A percentile compares a stretch with the other conserved stretches of the same genome.
phyloP scores from a whole-genome alignment of 2,113 vertebrate species.

The Alaudala cheleensis region DNA sequence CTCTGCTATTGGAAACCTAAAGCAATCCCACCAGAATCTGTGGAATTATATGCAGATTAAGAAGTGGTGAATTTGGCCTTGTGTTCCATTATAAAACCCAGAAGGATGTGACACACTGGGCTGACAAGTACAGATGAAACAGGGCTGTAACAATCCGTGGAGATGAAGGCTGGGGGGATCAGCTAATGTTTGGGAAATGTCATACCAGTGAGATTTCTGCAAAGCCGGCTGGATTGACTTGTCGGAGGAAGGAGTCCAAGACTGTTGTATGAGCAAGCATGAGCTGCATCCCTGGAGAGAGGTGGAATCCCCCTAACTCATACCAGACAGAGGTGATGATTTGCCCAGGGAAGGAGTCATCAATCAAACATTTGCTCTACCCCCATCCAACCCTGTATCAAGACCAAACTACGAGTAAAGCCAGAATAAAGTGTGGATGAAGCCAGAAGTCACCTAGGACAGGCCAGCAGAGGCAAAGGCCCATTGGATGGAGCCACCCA shows the following conservation, averaged over 20 bases:
- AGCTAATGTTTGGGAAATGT: conserved; percentile 38
- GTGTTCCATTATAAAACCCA: neutral
- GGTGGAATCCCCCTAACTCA: conserved; percentile 46
- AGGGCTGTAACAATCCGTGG: neutral
- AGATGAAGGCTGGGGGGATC: neutral
- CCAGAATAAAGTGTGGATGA: neutral
- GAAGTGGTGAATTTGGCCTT: neutral
- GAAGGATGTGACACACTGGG: neutral
- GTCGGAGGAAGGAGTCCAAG: neutral
- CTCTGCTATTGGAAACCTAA: conserved; percentile 16
- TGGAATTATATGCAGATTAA: conserved; percentile 15
- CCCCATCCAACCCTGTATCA: neutral
- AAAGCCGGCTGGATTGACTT: conserved; percentile 32
- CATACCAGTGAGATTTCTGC: conserved; percentile 26
- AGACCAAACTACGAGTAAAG: neutral
- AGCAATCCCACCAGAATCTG: neutral
- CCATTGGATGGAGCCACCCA: neutral
- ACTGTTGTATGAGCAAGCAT: neutral
- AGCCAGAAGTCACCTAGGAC: neutral
- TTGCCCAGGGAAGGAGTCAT: conserved; percentile 33
- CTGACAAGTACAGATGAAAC: conserved; percentile 3
- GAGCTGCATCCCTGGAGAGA: neutral
- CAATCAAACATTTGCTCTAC: neutral
- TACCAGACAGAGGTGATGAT: conserved; percentile 39
- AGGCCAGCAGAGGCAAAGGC: neutral